These are phyloP conservation scores for Byasa hedistus DNA, from an alignment of 2,888 invertebrate genomes.

Conservation along the genomic window DNA sequence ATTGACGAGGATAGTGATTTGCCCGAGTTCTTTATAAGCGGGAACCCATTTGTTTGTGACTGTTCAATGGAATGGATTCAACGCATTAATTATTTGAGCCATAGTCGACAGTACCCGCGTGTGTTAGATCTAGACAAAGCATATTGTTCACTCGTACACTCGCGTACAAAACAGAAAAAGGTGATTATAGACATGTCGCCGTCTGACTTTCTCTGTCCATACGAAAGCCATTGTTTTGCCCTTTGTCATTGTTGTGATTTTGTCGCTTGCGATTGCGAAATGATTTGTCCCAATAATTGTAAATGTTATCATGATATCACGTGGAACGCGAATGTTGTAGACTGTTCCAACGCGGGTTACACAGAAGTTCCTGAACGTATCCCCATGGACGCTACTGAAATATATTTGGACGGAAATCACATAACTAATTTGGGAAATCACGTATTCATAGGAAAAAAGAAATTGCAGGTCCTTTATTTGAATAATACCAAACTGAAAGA, in stretches of 20 bases:
- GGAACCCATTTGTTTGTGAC: constrained; percentile 91
- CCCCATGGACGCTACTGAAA: constrained; percentile 94
- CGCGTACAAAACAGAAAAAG: constrained; percentile 84
- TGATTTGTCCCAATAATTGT: constrained; percentile 92
- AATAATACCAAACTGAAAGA: constrained; percentile 87
- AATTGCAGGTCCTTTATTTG: constrained; percentile 86
- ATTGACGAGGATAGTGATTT: constrained; percentile 84
- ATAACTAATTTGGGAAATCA: constrained; percentile 89
- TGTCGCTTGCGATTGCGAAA: constrained; percentile 94
- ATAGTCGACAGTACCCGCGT: constrained; percentile 86
- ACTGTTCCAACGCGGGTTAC: constrained; percentile 88
- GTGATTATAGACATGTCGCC: constrained; percentile 84
- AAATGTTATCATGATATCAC: constrained; percentile 92
- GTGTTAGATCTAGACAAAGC: constrained; percentile 89
- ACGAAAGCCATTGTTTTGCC: constrained; percentile 91
- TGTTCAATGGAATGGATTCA: constrained; percentile 94
- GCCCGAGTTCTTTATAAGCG: constrained; percentile 89
- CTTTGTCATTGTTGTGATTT: constrained; percentile 94
- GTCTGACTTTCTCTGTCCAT: constrained; percentile 89
- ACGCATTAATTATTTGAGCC: constrained; percentile 88
- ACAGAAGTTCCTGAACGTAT: constrained; percentile 87
- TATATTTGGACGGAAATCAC: constrained; percentile 91
- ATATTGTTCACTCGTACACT: constrained; percentile 86
- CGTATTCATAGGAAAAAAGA: constrained; percentile 91
- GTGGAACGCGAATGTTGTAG: constrained; percentile 91